Evolutionary conservation across 2,113 vertebrate genomes (phyloP), one percentile per base, ranked within the genome.

Genomic region (Dryoscopus gambensis): DNA sequence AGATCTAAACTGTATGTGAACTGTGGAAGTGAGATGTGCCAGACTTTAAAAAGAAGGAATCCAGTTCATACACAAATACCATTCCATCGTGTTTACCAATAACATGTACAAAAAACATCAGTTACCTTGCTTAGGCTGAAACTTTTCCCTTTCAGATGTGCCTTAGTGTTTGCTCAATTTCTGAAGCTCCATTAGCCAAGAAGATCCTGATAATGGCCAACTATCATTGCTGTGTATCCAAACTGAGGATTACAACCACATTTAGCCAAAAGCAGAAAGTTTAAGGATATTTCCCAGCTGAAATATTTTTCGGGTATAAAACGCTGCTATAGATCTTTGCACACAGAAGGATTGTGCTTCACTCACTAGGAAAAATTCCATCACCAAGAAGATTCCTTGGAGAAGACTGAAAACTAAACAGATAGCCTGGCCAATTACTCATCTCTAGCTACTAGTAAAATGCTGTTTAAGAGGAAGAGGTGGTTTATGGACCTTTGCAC

Each of bases 281-380:
- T 88, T 76, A 84, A 91, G 64, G 52, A 55, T 40, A 65, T 84
- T 85, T 94, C 47, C 44, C 65, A 79, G 57, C 6, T 40, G 40
- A 94, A 91, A 90, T 70, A 67, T 56, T 91, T 95, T 97, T 96
- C 86, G 94, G 71, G 46, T 90, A 78, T 59, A 94, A 97, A 95
- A 27, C 4, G 4, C 28, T 55, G 42, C 62, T 59, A 74, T 9
- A 92, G 53, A 42, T 55, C 77, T 95, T 96, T 68, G 55, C 55
- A 84, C 17, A 33, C 56, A 50, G 92, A 86, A 84, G 76, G 62
- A 94, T 37, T 96, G 64, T 59, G 20, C 30, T 77, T 84, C 67
- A 60, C 25, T 78, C 22, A 69, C 30, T 16, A 75, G n/a, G n/a
- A 84, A 93, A 83, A 88, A 81, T n/a, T 10, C 22, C 55, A 81